Evolutionary conservation across 2,113 vertebrate species (phyloP).

Genomic region (Otolemur garnettii): DNA sequence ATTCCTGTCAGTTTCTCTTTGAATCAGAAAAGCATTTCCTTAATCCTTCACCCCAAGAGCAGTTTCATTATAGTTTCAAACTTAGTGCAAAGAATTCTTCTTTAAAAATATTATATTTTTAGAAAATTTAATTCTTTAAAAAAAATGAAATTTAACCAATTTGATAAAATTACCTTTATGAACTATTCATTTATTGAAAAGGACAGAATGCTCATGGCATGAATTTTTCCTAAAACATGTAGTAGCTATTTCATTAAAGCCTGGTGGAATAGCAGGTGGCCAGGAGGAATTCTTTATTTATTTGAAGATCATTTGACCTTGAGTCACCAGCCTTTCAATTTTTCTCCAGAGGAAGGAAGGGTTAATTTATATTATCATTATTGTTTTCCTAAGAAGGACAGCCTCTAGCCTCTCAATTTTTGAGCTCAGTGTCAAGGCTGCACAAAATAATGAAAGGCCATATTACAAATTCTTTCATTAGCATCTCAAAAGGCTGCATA

Average conservation of each 20-base stretch:
- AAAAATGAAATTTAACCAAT: constrained; percentile 52
- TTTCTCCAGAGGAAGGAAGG: background rate
- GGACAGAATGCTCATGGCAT: background rate
- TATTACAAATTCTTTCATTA: constrained; percentile 21
- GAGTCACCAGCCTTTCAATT: constrained; percentile 9
- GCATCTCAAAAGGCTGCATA: background rate
- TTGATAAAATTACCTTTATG: constrained; percentile 36
- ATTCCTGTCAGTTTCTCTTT: constrained; percentile 44
- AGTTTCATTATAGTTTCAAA: constrained; percentile 64
- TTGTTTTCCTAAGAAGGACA: background rate
- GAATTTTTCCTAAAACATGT: background rate
- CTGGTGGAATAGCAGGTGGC: background rate
- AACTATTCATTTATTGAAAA: constrained; percentile 37
- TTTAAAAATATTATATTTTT: constrained; percentile 28
- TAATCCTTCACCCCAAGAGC: constrained; percentile 50
- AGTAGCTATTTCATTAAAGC: constrained; percentile 4
- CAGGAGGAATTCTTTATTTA: constrained; percentile 39
- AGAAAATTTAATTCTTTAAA: constrained; percentile 63
- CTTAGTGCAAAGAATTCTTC: background rate
- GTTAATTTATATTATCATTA: constrained; percentile 48
- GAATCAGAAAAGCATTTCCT: constrained; percentile 54
- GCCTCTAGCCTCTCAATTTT: background rate
- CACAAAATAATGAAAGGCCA: constrained; percentile 29
- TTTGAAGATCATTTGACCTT: background rate
- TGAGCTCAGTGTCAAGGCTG: background rate